These are phyloP conservation scores for Pica pica DNA, from an alignment of 2,113 vertebrate genomes.

Conservation along the genomic window DNA sequence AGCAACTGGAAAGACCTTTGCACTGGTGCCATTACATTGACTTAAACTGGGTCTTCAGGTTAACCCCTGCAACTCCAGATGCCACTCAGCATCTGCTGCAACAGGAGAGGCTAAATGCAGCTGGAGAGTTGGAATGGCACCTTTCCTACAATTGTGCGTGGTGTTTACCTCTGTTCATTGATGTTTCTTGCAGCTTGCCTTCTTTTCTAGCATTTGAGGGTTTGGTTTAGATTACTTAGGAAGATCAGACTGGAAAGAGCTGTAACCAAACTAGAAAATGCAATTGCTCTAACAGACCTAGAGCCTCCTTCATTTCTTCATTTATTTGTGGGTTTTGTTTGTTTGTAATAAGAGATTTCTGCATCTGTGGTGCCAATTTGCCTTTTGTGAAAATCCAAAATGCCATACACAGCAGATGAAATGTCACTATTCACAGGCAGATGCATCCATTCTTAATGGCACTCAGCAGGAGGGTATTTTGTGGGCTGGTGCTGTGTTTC, in stretches of 20 bases:
- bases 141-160: background rate
- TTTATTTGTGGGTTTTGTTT: background rate
- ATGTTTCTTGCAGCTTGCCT: background rate
- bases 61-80: background rate
- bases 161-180: background rate
- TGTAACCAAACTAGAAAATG: background rate
- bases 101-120: background rate
- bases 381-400: background rate
- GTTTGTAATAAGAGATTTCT: background rate
- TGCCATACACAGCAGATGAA: background rate
- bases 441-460: background rate
- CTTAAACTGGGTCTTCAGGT: background rate
- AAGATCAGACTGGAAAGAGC: background rate
- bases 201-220: background rate
- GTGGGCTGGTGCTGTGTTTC: background rate
- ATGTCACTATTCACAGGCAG: background rate
- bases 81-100: background rate
- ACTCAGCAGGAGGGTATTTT: background rate
- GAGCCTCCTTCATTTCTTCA: background rate
- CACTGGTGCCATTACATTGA: background rate
- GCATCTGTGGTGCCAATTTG: background rate
- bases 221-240: background rate
- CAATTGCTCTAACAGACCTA: background rate
- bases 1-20: background rate
- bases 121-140: background rate